Conservation (phyloP, 2,113 vertebrate genomes). For the Saguinus midas region DNA sequence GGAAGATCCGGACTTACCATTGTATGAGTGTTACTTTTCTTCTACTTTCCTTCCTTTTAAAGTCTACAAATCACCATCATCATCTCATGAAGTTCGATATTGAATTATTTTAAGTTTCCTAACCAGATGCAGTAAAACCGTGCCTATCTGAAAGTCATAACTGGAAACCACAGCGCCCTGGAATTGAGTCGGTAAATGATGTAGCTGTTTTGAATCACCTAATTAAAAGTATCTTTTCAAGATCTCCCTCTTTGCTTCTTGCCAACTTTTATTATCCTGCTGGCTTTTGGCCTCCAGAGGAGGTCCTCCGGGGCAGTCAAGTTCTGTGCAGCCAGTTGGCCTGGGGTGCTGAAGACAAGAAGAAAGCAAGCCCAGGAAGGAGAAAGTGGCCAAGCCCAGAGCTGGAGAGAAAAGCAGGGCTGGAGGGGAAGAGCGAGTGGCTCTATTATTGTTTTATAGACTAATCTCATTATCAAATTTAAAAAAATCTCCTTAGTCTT, state of each 20-base stretch:
- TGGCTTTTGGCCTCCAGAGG: not conserved
- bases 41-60: not conserved
- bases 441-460: not conserved
- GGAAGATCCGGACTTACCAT: not conserved
- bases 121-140: not conserved
- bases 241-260: not conserved
- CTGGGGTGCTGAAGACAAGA: not conserved
- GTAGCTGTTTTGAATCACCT: not conserved
- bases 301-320: not conserved
- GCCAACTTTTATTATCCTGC: not conserved
- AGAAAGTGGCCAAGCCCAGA: not conserved
- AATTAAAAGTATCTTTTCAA: conserved; percentile 45
- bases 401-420: not conserved
- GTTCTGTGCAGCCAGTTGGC: not conserved
- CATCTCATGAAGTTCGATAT: not conserved
- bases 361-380: not conserved
- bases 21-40: not conserved
- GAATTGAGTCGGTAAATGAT: not conserved
- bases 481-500: not conserved
- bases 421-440: not conserved
- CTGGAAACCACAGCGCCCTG: not conserved
- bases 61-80: not conserved
- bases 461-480: conserved; percentile 3
- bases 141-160: not conserved
- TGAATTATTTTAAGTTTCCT: not conserved